phyloP scores from a whole-genome alignment of 2,113 vertebrate species.

The Charina bottae region DNA sequence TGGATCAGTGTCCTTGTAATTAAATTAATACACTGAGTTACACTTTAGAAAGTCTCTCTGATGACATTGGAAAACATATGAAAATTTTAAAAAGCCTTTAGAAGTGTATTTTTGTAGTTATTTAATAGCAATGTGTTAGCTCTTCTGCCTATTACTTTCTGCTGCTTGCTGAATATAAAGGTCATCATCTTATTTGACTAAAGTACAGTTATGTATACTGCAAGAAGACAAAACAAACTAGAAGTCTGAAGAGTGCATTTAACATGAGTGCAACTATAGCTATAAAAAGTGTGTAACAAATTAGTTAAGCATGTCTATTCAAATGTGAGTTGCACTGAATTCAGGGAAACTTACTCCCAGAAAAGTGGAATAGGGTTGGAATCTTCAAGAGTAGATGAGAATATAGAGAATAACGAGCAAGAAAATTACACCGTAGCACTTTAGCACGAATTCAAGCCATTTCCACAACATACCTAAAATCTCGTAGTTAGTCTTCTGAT shows the following conservation, averaged over 20 bases:
- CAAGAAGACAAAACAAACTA: background rate
- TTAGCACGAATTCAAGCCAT: conserved; percentile 37
- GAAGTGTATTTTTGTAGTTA: background rate
- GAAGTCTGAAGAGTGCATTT: background rate
- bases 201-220: background rate
- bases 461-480: conserved; percentile 57
- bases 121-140: background rate
- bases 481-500: conserved; percentile 45
- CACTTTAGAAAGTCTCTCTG: background rate
- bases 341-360: background rate
- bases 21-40: background rate
- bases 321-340: background rate
- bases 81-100: conserved; percentile 9
- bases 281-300: background rate
- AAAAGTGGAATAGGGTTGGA: background rate
- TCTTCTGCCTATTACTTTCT: background rate
- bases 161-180: background rate
- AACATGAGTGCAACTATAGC: background rate
- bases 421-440: background rate
- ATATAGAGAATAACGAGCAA: background rate
- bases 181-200: background rate
- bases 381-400: background rate
- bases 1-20: conserved; percentile 9
- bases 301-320: background rate
- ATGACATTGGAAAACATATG: background rate